Conservation (phyloP, 2,113 vertebrate species). For the Thunnus thynnus region DNA sequence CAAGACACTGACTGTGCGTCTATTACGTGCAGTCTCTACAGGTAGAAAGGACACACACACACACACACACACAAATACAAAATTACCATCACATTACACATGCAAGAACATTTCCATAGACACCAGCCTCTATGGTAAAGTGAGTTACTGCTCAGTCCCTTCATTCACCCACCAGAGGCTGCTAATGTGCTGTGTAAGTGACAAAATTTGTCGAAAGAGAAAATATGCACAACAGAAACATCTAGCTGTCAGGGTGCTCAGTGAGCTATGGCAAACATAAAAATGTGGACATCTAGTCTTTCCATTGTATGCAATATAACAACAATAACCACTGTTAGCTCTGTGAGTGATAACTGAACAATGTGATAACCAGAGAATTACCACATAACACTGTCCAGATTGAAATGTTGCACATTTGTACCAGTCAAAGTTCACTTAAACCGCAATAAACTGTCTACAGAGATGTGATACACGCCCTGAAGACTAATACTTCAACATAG, state of each 20-base stretch:
- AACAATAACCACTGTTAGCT: not conserved
- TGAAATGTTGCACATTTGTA: conserved; percentile 42
- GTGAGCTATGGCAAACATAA: not conserved
- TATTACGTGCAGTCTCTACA: not conserved
- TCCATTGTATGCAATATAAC: not conserved
- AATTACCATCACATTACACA: not conserved
- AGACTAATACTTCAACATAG: conserved; percentile 21
- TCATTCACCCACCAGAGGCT: conserved; percentile 40
- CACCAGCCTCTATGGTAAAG: not conserved
- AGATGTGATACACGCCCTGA: conserved; percentile 58
- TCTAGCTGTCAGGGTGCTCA: not conserved
- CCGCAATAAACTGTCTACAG: conserved; percentile 66
- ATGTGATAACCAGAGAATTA: conserved; percentile 18
- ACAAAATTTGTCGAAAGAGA: not conserved
- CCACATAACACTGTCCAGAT: conserved; percentile 62
- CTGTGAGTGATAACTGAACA: conserved; percentile 23
- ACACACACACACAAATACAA: too few relatives aligned
- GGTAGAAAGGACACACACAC: not conserved
- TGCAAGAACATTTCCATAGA: not conserved
- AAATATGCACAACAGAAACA: not conserved
- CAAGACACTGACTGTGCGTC: not conserved
- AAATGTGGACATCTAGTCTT: not conserved
- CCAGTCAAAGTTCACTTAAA: conserved; percentile 78
- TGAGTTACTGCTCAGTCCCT: not conserved
- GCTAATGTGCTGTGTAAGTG: conserved; percentile 14